Base-by-base conservation (phyloP, 2,113 vertebrate genomes). In the Syrrhaptes paradoxus region DNA sequence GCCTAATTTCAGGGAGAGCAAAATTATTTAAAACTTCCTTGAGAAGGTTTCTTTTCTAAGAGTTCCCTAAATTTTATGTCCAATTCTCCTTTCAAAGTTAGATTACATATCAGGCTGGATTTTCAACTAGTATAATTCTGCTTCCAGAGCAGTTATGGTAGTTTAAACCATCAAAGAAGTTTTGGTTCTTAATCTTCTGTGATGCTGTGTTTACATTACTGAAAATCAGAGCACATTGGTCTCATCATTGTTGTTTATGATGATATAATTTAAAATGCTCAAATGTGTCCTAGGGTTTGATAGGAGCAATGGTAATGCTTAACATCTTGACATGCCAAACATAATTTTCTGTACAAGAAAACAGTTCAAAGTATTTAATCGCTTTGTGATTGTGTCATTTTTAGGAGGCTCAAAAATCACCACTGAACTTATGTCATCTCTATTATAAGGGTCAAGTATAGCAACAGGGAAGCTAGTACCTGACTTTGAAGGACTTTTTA, bases 101-200 rank as follows among this genome's bases (percentile, higher is more conserved):
- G 19, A 36, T 51, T 54, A 58, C 0, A 0, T 58, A 17, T 45
- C 2, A 2, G 10, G 18, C 7, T 4, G 5, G 45, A 73, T 59
- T 72, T 58, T 66, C 46, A 79, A 4, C 8, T 1, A 4, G 16
- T 38, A 17, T 62, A 62, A 59, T 58, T 57, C 14, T 57, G 22
- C 24, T 28, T 66, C n/a, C n/a, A 57, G 22, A 29, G 13, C 16
- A n/a, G 26, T 34, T 2, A 16, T 31, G 2, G 18, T 36, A 36
- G 5, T 43, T 85, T 70, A 67, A 65, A 25, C 31, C 11, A n/a
- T 6, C 17, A 49, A 48, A 75, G 29, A 61, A 58, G 6, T 10
- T 34, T 32, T n/a, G 55, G 6, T 4, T 54, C 4, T 66, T 43
- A 18, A 5, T 52, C 2, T 68, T 86, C 25, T 5, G 2, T 26